Evolutionary conservation across 2,888 invertebrate species (phyloP).

Genomic region (Antheraea assamensis): DNA sequence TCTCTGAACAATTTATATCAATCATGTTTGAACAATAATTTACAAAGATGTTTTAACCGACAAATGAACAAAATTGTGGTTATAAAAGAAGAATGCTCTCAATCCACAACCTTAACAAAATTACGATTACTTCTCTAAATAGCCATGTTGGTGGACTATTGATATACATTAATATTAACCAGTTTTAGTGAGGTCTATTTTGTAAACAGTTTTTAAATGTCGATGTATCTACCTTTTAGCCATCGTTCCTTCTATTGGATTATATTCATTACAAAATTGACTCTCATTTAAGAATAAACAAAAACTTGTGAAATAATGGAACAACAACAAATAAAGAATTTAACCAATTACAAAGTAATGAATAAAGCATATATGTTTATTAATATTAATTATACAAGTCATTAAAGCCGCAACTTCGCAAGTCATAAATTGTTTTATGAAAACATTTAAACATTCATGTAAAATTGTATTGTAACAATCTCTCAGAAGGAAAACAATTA

Average conservation of each 20-base stretch:
- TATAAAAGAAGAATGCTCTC: background rate
- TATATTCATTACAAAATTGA: background rate
- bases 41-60: background rate
- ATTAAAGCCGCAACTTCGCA: background rate
- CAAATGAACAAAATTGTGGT: background rate
- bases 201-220: background rate
- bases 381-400: conserved; percentile 5
- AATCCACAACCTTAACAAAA: too few relatives aligned
- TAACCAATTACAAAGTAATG: conserved; percentile 6
- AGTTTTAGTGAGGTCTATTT: background rate
- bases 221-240: too few relatives aligned
- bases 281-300: background rate
- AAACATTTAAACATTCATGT: background rate
- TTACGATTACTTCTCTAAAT: too few relatives aligned
- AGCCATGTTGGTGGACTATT: too few relatives aligned
- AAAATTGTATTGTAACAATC: background rate
- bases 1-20: background rate
- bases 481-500: background rate
- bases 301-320: background rate
- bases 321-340: background rate
- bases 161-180: background rate
- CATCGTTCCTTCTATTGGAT: background rate
- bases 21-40: background rate
- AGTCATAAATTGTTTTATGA: background rate
- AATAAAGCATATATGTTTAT: background rate